Percentiles rank a stretch among this genome's conserved stretches.
Conservation (phyloP, 2,888 invertebrate genomes). For the Eupithecia centaureata region DNA sequence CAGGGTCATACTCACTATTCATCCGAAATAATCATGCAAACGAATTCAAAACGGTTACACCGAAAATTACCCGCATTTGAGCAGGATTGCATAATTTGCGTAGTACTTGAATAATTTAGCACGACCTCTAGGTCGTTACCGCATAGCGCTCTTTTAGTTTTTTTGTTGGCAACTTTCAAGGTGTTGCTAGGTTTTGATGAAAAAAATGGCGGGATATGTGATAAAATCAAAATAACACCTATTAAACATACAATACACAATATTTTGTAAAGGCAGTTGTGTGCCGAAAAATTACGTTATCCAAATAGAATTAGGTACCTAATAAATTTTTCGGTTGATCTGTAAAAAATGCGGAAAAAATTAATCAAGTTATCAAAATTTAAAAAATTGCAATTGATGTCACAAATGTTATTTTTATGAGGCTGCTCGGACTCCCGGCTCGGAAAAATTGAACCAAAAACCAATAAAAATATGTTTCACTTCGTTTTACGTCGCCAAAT, state of each 20-base stretch:
- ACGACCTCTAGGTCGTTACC: conserved; percentile 27
- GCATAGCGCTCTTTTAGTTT: conserved; percentile 14
- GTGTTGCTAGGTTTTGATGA: conserved; percentile 3
- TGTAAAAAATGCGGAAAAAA: too few species aligned
- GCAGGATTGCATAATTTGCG: conserved; percentile 21
- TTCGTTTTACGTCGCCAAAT: conserved; percentile 10
- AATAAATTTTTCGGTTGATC: too few species aligned
- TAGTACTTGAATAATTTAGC: conserved; percentile 23
- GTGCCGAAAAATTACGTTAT: too few species aligned
- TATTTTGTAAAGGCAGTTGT: too few species aligned
- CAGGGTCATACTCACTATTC: background rate
- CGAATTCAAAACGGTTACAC: conserved; percentile 1
- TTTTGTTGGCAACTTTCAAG: conserved; percentile 16
- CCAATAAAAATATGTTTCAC: background rate
- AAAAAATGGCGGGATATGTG: background rate
- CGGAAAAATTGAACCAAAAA: background rate
- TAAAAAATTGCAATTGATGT: background rate
- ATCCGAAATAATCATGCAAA: background rate
- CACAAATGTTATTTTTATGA: background rate
- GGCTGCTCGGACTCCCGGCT: background rate
- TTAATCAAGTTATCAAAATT: too few species aligned
- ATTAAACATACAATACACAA: too few species aligned
- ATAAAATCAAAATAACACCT: background rate
- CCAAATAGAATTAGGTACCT: too few species aligned
- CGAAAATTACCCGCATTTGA: conserved; percentile 12